Evolutionary conservation across 2,888 invertebrate genomes (phyloP).

Genomic region (Agelastica alni): DNA sequence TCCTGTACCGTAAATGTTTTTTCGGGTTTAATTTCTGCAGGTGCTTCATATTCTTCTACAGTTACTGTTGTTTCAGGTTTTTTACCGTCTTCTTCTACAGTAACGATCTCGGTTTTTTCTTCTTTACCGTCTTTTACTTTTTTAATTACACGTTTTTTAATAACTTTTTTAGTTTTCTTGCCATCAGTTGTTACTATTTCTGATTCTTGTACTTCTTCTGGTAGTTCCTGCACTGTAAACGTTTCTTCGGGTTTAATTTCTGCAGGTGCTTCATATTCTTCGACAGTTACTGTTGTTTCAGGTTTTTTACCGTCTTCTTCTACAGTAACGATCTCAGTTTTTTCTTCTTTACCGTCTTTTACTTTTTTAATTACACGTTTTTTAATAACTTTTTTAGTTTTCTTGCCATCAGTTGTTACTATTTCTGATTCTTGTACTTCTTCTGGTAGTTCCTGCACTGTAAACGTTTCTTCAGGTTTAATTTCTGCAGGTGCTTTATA

Average conservation of each 20-base stretch:
- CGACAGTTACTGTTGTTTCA: background rate
- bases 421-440: background rate
- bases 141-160: background rate
- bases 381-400: background rate
- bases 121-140: constrained; percentile 16
- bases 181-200: background rate
- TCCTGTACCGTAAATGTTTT: constrained; percentile 28
- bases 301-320: background rate
- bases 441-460: background rate
- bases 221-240: background rate
- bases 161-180: background rate
- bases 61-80: constrained; percentile 20
- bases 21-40: constrained; percentile 50
- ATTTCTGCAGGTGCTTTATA: background rate
- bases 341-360: background rate
- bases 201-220: background rate
- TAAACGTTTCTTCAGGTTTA: background rate
- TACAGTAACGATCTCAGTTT: background rate
- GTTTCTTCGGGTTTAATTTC: background rate
- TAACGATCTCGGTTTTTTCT: constrained; percentile 46
- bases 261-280: background rate
- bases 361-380: background rate
- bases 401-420: background rate
- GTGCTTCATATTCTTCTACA: constrained; percentile 22
- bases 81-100: constrained; percentile 45